phyloP scores from a whole-genome alignment of 2,113 vertebrate genomes.

The Junco hyemalis region DNA sequence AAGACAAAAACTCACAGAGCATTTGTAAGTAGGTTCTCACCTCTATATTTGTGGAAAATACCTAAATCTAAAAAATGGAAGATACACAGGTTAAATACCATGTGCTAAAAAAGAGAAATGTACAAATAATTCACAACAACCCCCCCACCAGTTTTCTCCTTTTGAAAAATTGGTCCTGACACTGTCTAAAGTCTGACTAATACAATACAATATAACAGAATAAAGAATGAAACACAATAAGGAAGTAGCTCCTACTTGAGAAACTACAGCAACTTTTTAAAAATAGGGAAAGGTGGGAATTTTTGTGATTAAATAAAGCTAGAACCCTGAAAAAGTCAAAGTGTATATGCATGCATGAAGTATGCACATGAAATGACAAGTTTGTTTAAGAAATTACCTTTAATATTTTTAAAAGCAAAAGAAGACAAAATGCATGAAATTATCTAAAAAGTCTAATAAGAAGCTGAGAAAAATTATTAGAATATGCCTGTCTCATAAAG shows the following conservation, averaged over 20 bases:
- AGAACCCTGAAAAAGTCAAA: neutral
- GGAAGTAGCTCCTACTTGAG: neutral
- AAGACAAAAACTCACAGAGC: neutral
- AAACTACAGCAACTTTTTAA: neutral
- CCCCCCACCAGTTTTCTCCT: fast-evolving
- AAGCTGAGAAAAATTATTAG: neutral
- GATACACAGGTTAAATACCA: neutral
- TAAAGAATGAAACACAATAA: neutral
- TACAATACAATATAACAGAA: neutral
- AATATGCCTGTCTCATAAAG: neutral
- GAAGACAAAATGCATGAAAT: neutral
- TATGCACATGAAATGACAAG: neutral
- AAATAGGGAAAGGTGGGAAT: neutral
- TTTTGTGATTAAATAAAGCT: neutral
- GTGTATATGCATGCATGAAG: neutral
- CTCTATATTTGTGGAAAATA: neutral
- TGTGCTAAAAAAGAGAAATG: neutral
- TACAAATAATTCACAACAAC: neutral
- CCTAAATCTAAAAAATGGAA: neutral
- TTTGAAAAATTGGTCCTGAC: neutral
- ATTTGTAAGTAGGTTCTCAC: neutral
- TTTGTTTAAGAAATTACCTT: neutral
- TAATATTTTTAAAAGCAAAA: neutral
- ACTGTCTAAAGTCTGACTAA: neutral
- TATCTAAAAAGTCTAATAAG: neutral